phyloP scores from a whole-genome alignment of 2,113 vertebrate genomes.

The Rhea americana region DNA sequence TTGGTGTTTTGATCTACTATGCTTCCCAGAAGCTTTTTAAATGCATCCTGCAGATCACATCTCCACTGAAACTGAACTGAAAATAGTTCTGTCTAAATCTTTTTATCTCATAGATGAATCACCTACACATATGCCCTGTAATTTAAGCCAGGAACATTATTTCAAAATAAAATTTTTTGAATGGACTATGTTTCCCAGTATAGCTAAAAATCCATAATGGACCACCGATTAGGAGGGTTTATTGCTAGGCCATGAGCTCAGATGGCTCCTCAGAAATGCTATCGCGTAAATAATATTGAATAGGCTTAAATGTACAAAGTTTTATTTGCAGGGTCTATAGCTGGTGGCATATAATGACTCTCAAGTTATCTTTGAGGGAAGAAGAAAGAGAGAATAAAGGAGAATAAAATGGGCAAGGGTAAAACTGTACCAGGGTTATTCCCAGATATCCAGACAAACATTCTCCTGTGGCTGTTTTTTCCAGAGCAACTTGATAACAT shows the following conservation, averaged over 20 bases:
- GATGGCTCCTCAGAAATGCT: background rate
- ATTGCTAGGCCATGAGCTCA: background rate
- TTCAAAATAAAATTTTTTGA: background rate
- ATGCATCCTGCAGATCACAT: background rate
- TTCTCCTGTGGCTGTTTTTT: background rate
- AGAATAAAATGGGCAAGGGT: background rate
- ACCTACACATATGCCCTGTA: background rate
- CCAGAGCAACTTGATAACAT: background rate
- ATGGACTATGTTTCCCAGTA: background rate
- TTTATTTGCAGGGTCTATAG: background rate
- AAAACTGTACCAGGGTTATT: background rate
- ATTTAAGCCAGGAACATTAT: background rate
- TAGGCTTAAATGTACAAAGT: background rate
- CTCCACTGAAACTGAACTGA: background rate
- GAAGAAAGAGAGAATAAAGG: background rate
- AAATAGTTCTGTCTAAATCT: constrained; percentile 6
- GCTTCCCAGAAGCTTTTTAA: background rate
- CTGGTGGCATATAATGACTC: background rate
- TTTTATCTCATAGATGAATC: background rate
- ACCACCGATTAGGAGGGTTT: background rate
- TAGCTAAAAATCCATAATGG: background rate
- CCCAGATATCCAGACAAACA: background rate
- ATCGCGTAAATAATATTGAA: background rate
- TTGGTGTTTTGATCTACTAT: background rate
- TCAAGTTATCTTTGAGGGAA: background rate